These are phyloP conservation scores for Blera fallax DNA, from an alignment of 2,888 invertebrate genomes.

Conservation along the genomic window DNA sequence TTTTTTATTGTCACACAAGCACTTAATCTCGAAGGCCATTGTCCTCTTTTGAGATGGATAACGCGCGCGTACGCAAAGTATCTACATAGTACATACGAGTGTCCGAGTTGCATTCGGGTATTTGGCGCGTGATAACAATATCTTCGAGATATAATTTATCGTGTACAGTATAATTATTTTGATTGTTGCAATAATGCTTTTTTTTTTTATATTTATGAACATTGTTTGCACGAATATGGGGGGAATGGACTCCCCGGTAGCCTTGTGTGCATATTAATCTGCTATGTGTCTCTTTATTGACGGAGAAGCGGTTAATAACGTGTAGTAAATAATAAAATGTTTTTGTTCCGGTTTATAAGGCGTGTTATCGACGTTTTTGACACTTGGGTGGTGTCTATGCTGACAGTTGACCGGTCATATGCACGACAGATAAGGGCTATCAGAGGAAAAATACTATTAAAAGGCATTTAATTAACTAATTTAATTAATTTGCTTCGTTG, in stretches of 20 bases:
- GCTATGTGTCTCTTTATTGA: slow-evolving; percentile 31
- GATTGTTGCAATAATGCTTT: slow-evolving; percentile 2
- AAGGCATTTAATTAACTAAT: slow-evolving; percentile 67
- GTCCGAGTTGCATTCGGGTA: slow-evolving; percentile 5
- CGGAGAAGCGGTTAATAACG: slow-evolving; percentile 50
- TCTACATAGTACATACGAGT: too few relatives aligned
- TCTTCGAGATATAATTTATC: slow-evolving; percentile 11
- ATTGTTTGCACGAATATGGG: neutral
- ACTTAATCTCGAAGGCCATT: slow-evolving; percentile 1
- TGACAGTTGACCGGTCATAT: slow-evolving; percentile 53
- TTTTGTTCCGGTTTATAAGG: slow-evolving; percentile 50
- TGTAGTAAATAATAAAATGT: slow-evolving; percentile 33
- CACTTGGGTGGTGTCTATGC: slow-evolving; percentile 58
- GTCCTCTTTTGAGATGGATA: neutral
- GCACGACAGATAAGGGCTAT: slow-evolving; percentile 11
- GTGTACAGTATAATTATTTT: neutral
- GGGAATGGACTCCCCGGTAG: slow-evolving; percentile 50
- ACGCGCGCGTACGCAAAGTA: neutral
- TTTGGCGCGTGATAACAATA: slow-evolving; percentile 31
- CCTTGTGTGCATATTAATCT: slow-evolving; percentile 62
- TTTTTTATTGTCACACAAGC: neutral
- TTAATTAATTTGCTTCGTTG: slow-evolving; percentile 69
- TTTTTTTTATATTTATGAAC: neutral
- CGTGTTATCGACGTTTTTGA: slow-evolving; percentile 66
- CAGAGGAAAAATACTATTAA: slow-evolving; percentile 29